phyloP scores from a whole-genome alignment of 2,113 vertebrate species.

The Zapornia atra region DNA sequence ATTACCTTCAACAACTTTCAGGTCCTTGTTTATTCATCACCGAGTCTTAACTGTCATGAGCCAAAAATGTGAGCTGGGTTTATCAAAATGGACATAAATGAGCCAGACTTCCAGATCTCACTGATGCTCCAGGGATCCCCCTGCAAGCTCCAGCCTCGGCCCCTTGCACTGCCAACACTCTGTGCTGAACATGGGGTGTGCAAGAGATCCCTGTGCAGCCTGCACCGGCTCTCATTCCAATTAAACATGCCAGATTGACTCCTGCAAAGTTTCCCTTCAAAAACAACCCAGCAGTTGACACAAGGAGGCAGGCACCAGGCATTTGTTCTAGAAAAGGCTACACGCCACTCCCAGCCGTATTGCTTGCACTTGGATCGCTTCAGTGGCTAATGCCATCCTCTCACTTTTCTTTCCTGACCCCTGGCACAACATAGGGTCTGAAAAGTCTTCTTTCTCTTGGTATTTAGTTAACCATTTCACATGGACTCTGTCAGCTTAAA shows the following conservation, averaged over 20 bases:
- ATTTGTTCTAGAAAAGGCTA: background rate
- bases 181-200: background rate
- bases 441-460: background rate
- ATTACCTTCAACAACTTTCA: slow-evolving; percentile 45
- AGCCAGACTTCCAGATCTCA: background rate
- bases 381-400: background rate
- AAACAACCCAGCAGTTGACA: background rate
- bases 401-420: background rate
- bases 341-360: background rate
- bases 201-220: background rate
- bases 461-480: background rate
- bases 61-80: background rate
- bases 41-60: background rate
- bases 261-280: background rate
- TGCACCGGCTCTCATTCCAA: background rate
- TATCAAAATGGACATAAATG: background rate
- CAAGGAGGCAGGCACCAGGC: background rate
- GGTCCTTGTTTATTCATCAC: slow-evolving; percentile 46
- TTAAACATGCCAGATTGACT: background rate
- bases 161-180: background rate
- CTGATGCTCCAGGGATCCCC: background rate
- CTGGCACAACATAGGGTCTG: background rate
- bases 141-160: background rate
- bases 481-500: background rate
- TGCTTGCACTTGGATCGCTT: background rate